Evolutionary conservation across 1,140 invertebrate genomes (phyloP).

Genomic region (Scaptomyza pallida): DNA sequence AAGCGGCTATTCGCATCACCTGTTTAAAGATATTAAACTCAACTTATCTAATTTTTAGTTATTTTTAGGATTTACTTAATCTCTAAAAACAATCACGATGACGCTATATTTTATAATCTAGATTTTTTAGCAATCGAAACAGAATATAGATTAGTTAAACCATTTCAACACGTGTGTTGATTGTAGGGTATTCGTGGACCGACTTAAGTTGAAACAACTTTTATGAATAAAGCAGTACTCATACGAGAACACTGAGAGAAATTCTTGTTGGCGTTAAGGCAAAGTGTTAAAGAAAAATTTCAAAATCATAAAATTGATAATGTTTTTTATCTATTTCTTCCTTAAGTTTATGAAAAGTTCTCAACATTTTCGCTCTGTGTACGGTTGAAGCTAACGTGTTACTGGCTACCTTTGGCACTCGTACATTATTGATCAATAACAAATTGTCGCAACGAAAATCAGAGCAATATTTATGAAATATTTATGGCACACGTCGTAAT

Average conservation of each 20-base stretch:
- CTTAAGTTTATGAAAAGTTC: too few species aligned
- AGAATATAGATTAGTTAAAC: not conserved
- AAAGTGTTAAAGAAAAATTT: too few species aligned
- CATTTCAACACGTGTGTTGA: not conserved
- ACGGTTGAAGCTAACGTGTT: conserved; percentile 14
- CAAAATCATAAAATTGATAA: too few species aligned
- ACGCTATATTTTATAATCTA: conserved; percentile 5
- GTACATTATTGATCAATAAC: conserved; percentile 75
- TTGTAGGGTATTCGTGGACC: conserved; percentile 14
- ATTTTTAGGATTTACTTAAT: not conserved
- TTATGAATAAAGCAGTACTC: not conserved
- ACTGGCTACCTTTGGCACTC: conserved; percentile 21
- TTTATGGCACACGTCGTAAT: conserved; percentile 79
- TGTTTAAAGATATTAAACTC: not conserved
- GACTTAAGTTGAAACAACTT: not conserved
- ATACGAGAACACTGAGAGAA: not conserved
- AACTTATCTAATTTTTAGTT: not conserved
- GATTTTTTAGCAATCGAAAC: conserved; percentile 4
- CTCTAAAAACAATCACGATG: conserved; percentile 7
- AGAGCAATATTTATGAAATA: conserved; percentile 81
- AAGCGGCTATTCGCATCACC: not conserved
- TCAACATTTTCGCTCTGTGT: conserved; percentile 35
- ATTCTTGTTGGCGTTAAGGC: too few species aligned
- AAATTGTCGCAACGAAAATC: conserved; percentile 81
- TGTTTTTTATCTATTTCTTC: too few species aligned